A percentile compares a stretch with the other conserved stretches of the same genome.
These are phyloP conservation scores for Phaedon cochleariae DNA, from an alignment of 2,888 invertebrate genomes.

Conservation along the genomic window DNA sequence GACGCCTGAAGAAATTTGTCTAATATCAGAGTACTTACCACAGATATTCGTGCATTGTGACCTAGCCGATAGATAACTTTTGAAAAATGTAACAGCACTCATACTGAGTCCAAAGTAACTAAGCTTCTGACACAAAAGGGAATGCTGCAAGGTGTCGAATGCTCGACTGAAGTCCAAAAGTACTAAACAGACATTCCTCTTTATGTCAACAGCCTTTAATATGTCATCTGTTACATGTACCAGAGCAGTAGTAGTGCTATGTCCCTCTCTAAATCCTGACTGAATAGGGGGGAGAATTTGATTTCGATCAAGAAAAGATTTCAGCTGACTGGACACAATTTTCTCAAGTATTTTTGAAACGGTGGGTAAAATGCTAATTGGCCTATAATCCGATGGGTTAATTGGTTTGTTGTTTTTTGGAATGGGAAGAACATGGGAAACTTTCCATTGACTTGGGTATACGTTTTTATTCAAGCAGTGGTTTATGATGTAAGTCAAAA, in stretches of 20 bases:
- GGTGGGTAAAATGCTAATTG: neutral
- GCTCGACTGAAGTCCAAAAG: slow-evolving; percentile 9
- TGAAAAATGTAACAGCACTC: neutral
- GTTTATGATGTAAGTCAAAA: neutral
- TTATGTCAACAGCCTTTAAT: slow-evolving; percentile 8
- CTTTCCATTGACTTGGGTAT: neutral
- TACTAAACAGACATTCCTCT: neutral
- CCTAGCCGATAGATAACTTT: neutral
- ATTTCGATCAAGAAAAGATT: neutral
- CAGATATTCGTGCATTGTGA: neutral
- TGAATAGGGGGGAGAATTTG: neutral
- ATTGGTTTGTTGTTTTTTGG: neutral
- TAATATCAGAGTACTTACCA: neutral
- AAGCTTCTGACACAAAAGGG: neutral
- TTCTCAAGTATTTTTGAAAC: neutral
- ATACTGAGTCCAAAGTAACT: neutral
- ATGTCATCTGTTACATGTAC: slow-evolving; percentile 10
- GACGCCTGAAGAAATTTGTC: neutral
- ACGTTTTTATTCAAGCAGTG: neutral
- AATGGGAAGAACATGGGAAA: neutral
- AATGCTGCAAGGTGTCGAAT: neutral
- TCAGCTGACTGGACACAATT: neutral
- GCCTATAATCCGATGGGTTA: neutral
- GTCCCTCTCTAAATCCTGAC: neutral
- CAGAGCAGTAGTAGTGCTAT: neutral